Evolutionary conservation across 1,140 invertebrate species (phyloP).

Genomic region (Drosophila teissieri): DNA sequence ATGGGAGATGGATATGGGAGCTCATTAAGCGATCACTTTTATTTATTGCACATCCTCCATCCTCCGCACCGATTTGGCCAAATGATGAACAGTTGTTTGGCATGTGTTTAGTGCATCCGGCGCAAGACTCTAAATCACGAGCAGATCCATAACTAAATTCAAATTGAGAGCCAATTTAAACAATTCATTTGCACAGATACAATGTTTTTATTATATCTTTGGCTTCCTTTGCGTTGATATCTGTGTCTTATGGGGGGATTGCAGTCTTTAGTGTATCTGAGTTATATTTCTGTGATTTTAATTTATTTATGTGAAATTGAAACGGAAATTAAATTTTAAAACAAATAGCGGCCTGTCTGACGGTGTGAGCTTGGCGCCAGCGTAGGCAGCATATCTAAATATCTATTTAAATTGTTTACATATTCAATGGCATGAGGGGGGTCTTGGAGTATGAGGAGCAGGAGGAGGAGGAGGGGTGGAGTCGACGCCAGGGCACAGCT

Average conservation of each 20-base stretch:
- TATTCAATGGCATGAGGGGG: conserved; percentile 35
- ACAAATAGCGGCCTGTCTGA: conserved; percentile 65
- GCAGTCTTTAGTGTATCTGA: conserved; percentile 44
- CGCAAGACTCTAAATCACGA: conserved; percentile 50
- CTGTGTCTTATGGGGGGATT: conserved; percentile 45
- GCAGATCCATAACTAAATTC: conserved; percentile 43
- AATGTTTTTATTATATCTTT: neutral
- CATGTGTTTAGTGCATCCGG: conserved; percentile 79
- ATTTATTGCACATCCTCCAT: conserved; percentile 66
- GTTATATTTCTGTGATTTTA: conserved; percentile 65
- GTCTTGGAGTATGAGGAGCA: neutral
- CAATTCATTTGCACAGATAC: conserved; percentile 49
- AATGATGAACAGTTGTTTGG: conserved; percentile 55
- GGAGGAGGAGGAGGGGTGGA: neutral
- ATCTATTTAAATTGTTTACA: conserved; percentile 82
- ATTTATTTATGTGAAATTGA: conserved; percentile 84
- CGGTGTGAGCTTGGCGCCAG: conserved; percentile 62
- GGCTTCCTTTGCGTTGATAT: conserved; percentile 20
- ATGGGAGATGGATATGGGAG: conserved; percentile 28
- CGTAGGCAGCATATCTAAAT: conserved; percentile 81
- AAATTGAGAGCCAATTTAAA: conserved; percentile 52
- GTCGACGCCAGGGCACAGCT: conserved; percentile 68
- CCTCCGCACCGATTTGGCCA: conserved; percentile 29
- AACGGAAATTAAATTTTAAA: conserved; percentile 84
- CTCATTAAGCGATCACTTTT: conserved; percentile 67